A percentile compares a stretch with the other conserved stretches of the same genome.
phyloP scores from a whole-genome alignment of 2,888 invertebrate genomes.

The Lithophane semibrunnea region DNA sequence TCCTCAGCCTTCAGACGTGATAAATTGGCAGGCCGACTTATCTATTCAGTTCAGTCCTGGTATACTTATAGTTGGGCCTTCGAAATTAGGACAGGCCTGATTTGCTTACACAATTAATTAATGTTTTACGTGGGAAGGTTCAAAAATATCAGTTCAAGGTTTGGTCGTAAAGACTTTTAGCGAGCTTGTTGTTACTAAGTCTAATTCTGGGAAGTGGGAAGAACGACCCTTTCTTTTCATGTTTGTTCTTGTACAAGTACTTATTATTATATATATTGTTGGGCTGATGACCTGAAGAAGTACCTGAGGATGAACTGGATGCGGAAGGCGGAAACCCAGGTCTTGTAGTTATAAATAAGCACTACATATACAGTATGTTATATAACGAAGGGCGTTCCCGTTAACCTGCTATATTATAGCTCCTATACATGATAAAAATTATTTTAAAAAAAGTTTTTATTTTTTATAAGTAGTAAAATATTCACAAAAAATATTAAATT shows the following conservation, averaged over 20 bases:
- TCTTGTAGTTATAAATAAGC: background rate
- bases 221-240: background rate
- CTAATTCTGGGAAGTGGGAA: background rate
- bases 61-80: constrained; percentile 31
- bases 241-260: background rate
- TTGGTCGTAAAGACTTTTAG: constrained; percentile 8
- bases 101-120: constrained; percentile 45
- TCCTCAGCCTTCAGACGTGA: constrained; percentile 10
- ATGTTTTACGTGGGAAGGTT: constrained; percentile 39
- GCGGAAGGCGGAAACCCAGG: too few species aligned
- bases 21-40: constrained; percentile 37
- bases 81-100: constrained; percentile 28
- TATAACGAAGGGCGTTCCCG: too few species aligned
- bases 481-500: too few species aligned
- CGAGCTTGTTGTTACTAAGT: background rate
- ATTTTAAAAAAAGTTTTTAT: too few species aligned
- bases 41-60: constrained; percentile 29
- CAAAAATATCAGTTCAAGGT: constrained; percentile 22
- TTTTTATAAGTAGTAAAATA: too few species aligned
- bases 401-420: too few species aligned
- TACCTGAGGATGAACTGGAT: background rate
- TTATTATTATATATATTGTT: background rate
- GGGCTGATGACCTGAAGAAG: background rate
- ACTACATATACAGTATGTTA: too few species aligned
- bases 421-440: too few species aligned